A percentile compares a stretch with the other conserved stretches of the same genome.
These are phyloP conservation scores for Nanorana parkeri DNA, from an alignment of 2,113 vertebrate species.

Conservation along the genomic window DNA sequence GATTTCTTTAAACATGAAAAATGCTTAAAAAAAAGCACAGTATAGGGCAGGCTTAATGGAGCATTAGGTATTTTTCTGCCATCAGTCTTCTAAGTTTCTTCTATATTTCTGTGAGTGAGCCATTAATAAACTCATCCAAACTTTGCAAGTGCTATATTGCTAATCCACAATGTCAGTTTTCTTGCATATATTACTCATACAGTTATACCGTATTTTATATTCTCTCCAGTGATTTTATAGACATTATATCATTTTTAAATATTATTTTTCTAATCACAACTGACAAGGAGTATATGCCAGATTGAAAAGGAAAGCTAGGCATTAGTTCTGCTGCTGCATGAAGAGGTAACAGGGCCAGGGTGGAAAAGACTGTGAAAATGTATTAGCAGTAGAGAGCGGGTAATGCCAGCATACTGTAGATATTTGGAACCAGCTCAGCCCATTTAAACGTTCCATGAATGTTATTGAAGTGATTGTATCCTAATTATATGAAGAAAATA, in stretches of 20 bases:
- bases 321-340: not conserved
- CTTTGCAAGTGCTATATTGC: not conserved
- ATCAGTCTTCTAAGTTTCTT: too few relatives aligned
- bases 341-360: not conserved
- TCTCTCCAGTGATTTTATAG: not conserved
- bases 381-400: not conserved
- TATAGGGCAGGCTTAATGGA: too few relatives aligned
- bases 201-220: conserved; percentile 1
- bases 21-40: too few relatives aligned
- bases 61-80: too few relatives aligned
- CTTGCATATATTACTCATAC: not conserved
- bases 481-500: too few relatives aligned
- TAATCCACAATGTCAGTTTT: not conserved
- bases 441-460: not conserved
- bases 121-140: conserved; percentile 12
- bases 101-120: not conserved
- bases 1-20: too few relatives aligned
- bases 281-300: not conserved
- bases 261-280: conserved; percentile 7
- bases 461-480: too few relatives aligned
- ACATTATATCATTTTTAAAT: not conserved
- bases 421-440: not conserved
- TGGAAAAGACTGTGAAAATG: not conserved
- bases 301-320: not conserved
- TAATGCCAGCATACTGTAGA: not conserved